Evolutionary conservation across 2,888 invertebrate species (phyloP), one percentile per base, ranked within the genome.

Genomic region (Eupithecia centaureata): DNA sequence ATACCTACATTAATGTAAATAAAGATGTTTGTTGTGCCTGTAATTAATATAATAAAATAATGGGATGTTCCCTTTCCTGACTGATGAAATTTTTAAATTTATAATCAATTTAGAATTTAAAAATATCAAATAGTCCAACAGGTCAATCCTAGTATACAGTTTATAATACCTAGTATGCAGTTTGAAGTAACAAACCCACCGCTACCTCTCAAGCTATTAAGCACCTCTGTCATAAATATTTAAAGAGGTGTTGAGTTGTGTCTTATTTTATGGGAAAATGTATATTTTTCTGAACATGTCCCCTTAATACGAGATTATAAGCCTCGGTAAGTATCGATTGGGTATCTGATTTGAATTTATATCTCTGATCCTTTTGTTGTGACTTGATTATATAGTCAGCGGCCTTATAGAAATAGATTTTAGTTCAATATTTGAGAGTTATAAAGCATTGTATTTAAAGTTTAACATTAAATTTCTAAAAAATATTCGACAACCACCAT

Each of bases 191-290:
- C 0, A 56, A 51, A 63, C 51, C 30, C 13, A 38, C 27, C 30
- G 12, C 12, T 47, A 22, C 1, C 60, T 70, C 51, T 47, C 12
- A 8, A 30, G 30, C 63, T 63, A 42, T 81, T 80, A 83, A 84
- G 80, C 79, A 83, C 81, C 83, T 78, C 80, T 77, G 81, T 86
- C 86, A 90, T 90, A 90, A 88, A 91, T 91, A 90, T 90, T 90
- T 88, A 87, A 91, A 78, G 77, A 82, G 80, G 76, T 76, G 77
- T 77, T 80, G 82, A 83, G 80, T 81, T 83, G 73, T 68, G 71
- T 64, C 70, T 66, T 74, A 67, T 64, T 74, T 73, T 72, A 73
- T 76, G 69, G 65, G 61, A 67, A 66, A 72, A 68, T 71, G 66
- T 72, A 64, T 72, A 69, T 72, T 72, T 71, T 70, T 70, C 59